Evolutionary conservation across 2,888 invertebrate species (phyloP), one percentile per base, ranked within the genome.

Genomic region (Drosophila macrospina): DNA sequence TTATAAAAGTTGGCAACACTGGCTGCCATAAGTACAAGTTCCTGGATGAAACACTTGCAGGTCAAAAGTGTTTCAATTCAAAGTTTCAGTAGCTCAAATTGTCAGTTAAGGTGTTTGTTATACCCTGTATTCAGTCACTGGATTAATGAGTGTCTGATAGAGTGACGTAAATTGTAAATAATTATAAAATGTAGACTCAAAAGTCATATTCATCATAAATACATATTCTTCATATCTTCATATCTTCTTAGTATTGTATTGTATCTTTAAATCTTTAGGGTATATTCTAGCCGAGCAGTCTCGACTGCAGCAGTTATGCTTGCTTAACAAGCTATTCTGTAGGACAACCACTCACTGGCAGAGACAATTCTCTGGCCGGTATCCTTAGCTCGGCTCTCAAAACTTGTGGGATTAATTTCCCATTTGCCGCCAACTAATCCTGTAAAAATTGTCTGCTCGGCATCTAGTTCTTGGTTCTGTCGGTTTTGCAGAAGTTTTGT

Each of bases 401-500:
- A 54, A 69, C 61, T 66, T 69, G 56, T 30, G 55, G 86, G 87
- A 86, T 88, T 83, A 88, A 86, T 83, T 84, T 88, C 68, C 80
- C 69, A 86, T 88, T 86, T 79, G 61, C 63, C 48, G 63, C 42
- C 66, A 70, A 80, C 84, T 88, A 84, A 84, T 84, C 86, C 83
- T 80, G 74, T 86, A 79, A 88, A 82, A 84, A 77, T 82, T 54
- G 83, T 78, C 86, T 74, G 80, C 64, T 69, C 20, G 44, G 20
- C 55, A 64, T 78, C 77, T 78, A 68, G 70, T 60, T 42, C 32
- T 51, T 52, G 52, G 30, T 32, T 30, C 5, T 42, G 24, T 44
- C 47, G 60, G 28, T 63, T 61, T 42, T 50, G 34, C 37, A 24
- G 63, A 81, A 69, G 34, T 72, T 81, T 78, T 39, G 30, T 51